A percentile compares a stretch with the other conserved stretches of the same genome.
Conservation (phyloP, 2,113 vertebrate genomes). For the Aspidoscelis tigris region DNA sequence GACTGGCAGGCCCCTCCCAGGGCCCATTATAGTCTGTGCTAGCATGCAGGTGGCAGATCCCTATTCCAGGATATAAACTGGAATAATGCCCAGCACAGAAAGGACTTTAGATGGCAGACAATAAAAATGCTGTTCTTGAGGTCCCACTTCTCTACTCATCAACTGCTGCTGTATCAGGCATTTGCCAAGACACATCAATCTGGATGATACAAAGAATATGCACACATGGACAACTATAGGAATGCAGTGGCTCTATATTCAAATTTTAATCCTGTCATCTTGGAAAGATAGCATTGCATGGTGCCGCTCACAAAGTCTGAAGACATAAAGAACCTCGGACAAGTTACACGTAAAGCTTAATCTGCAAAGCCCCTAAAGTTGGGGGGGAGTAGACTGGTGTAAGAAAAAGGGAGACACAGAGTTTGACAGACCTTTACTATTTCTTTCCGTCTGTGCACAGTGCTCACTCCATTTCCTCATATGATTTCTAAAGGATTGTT, state of each 20-base stretch:
- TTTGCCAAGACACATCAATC: background rate
- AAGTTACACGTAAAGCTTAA: background rate
- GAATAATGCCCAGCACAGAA: too few species aligned
- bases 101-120: background rate
- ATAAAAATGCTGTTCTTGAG: background rate
- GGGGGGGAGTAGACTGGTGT: accelerated
- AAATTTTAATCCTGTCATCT: background rate
- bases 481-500: slow-evolving; percentile 70
- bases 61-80: too few species aligned
- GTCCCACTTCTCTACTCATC: background rate
- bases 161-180: background rate
- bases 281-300: background rate
- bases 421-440: background rate
- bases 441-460: background rate
- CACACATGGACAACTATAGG: background rate
- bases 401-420: background rate
- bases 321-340: background rate
- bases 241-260: background rate
- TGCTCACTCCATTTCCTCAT: slow-evolving; percentile 64
- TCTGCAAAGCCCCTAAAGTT: background rate
- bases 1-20: too few species aligned
- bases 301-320: background rate
- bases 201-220: background rate
- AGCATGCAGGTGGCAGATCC: too few species aligned
- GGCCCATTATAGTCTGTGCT: too few species aligned